A percentile compares a stretch with the other conserved stretches of the same genome.
Conservation (phyloP, 2,888 invertebrate genomes). For the Chamaedrilus cognettii region DNA sequence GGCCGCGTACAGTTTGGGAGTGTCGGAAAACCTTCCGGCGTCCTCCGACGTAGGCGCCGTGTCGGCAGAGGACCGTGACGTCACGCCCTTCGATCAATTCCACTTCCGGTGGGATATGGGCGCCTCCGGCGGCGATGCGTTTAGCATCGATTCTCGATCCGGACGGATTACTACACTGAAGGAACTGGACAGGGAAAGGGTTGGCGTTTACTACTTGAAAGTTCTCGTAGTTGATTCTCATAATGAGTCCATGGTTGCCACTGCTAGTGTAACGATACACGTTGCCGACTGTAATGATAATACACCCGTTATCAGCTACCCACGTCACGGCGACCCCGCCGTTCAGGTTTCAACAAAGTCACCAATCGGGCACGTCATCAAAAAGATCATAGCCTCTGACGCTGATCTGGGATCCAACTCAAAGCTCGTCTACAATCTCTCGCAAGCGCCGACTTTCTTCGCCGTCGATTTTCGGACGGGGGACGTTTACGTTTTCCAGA, state of each 20-base stretch:
- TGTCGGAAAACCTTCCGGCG: too few relatives aligned
- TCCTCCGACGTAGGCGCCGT: too few relatives aligned
- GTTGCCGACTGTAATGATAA: conserved; percentile 37
- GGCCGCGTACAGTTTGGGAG: too few relatives aligned
- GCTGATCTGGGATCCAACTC: conserved; percentile 12
- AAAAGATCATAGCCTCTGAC: conserved; percentile 8
- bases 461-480: conserved; percentile 23
- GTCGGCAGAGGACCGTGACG: too few relatives aligned
- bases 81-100: too few relatives aligned
- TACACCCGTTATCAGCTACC: conserved; percentile 29
- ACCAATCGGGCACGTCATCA: conserved; percentile 11
- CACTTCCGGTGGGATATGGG: too few relatives aligned
- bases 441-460: conserved; percentile 19
- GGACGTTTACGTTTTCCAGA: conserved; percentile 14
- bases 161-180: background rate
- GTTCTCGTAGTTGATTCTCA: conserved; percentile 10
- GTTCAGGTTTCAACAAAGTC: conserved; percentile 10
- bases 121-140: too few relatives aligned
- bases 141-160: conserved; percentile 13
- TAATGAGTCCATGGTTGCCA: conserved; percentile 10
- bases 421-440: conserved; percentile 10
- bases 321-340: conserved; percentile 26
- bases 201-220: background rate
- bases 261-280: conserved; percentile 31
- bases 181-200: background rate